Evolutionary conservation across 2,888 invertebrate species (phyloP), one percentile per base, ranked within the genome.

Genomic region (Zygaena filipendulae): DNA sequence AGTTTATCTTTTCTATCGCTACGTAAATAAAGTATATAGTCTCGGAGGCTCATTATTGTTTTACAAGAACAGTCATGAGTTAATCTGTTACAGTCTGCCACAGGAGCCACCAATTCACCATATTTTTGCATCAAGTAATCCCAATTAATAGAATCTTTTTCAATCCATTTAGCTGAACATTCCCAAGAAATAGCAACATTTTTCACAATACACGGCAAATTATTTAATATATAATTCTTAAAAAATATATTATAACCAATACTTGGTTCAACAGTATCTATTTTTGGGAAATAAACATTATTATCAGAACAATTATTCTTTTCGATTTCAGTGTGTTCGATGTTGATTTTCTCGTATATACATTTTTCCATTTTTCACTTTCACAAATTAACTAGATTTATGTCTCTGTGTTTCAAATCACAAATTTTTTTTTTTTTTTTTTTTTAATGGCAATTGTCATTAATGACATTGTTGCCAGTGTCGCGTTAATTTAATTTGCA

Each of bases 21-120:
- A 43, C 81, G 63, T 85, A 92, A 88, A 57, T 94, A 91, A 11
- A 81, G 48, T 25, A 94, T 49, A 61, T 87, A 97, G 20, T 91
- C 84, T 28, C 58, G 54, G 32, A 97, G 84, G 29, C 62, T 81
- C 83, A 87, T 87, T 33, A 83, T 79, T 41, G 64, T 53, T 61
- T 90, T 92, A 38, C 83, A 81, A 51, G 95, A 93, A 13, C 90
- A 83, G 62, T 91, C 89, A 53, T 82, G 92, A 52, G 87, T 83
- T 42, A 85, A 82, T 45, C 82, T 77, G 32, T 85, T 82, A 61
- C 96, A 97, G 61, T 95, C 84, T 8, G 93, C 91, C 13, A 95
- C 87, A 21, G 92, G 91, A 14, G 92, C 92, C 29, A 68, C 58
- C 25, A 83, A 71, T 30, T 84, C 59, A 21, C 88, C 90, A 59